These are phyloP conservation scores for Sebastiscus albofasciatus DNA, from an alignment of 2,797 vertebrate genomes.

Conservation along the genomic window DNA sequence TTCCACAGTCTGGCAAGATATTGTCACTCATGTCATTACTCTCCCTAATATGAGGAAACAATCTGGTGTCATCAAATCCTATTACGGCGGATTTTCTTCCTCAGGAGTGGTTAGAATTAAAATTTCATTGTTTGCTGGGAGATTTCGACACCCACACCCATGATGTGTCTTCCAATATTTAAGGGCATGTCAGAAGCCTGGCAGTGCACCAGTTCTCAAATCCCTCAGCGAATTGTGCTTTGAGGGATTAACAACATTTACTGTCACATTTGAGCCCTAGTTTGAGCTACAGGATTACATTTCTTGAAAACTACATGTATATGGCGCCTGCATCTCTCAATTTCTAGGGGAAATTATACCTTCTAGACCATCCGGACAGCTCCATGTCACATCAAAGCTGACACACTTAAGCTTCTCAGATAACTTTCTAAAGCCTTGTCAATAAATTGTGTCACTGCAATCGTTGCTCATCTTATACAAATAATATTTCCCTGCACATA, in stretches of 20 bases:
- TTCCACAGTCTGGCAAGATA: conserved; percentile 72
- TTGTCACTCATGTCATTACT: conserved; percentile 79
- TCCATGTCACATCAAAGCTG: conserved; percentile 72
- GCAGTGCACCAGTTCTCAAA: conserved; percentile 68
- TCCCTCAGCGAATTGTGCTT: conserved; percentile 72
- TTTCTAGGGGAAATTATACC: conserved; percentile 55
- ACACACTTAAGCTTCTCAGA: conserved; percentile 69
- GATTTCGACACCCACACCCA: conserved; percentile 69
- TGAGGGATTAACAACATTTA: conserved; percentile 77
- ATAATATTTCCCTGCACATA: conserved; percentile 41
- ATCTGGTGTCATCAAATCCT: conserved; percentile 79
- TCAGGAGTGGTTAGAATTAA: conserved; percentile 76
- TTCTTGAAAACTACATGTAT: conserved; percentile 53
- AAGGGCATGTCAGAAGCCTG: conserved; percentile 74
- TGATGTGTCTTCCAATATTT: conserved; percentile 76
- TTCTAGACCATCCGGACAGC: conserved; percentile 49
- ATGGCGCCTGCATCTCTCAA: conserved; percentile 55
- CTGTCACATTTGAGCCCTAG: conserved; percentile 71
- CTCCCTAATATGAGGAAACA: conserved; percentile 78
- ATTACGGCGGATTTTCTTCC: conserved; percentile 75
- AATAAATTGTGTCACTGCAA: conserved; percentile 64
- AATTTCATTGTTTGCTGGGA: conserved; percentile 77
- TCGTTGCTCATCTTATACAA: conserved; percentile 46
- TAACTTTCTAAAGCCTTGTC: conserved; percentile 67
- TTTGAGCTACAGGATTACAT: conserved; percentile 67